A percentile compares a stretch with the other conserved stretches of the same genome.
phyloP scores from a whole-genome alignment of 2,888 invertebrate species.

The Drosophila neutralis region DNA sequence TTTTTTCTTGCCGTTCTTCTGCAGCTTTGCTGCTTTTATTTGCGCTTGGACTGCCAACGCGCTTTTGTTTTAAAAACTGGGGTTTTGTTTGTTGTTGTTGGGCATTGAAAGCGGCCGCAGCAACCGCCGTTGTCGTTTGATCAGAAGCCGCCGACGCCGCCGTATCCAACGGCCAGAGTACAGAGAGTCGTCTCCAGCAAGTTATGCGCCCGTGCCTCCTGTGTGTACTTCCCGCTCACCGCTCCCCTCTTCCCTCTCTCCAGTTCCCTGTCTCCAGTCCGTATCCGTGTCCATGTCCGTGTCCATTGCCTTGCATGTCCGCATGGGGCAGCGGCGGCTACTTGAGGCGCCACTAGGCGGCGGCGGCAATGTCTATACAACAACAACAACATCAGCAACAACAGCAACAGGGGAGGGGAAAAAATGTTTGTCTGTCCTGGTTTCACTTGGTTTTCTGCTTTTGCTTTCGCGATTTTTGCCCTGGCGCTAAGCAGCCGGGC shows the following conservation, averaged over 20 bases:
- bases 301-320: slow-evolving; percentile 48
- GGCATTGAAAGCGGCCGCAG: slow-evolving; percentile 60
- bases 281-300: slow-evolving; percentile 28
- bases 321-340: slow-evolving; percentile 66
- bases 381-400: slow-evolving; percentile 35
- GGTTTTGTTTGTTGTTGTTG: slow-evolving; percentile 38
- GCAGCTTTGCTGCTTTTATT: slow-evolving; percentile 16
- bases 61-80: slow-evolving; percentile 69
- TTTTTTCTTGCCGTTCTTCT: slow-evolving; percentile 24
- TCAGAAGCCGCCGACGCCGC: slow-evolving; percentile 62
- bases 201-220: slow-evolving; percentile 57
- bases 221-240: background rate
- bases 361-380: slow-evolving; percentile 53
- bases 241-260: background rate
- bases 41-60: slow-evolving; percentile 66
- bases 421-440: slow-evolving; percentile 50
- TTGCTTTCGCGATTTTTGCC: slow-evolving; percentile 56
- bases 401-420: background rate
- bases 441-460: slow-evolving; percentile 40
- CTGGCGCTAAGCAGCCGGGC: slow-evolving; percentile 61
- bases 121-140: slow-evolving; percentile 64
- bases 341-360: slow-evolving; percentile 75
- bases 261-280: background rate
- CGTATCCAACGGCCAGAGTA: slow-evolving; percentile 32
- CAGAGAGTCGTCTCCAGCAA: slow-evolving; percentile 38